Evolutionary conservation across 2,113 vertebrate genomes (phyloP).

Genomic region (Cheirogaleus medius): DNA sequence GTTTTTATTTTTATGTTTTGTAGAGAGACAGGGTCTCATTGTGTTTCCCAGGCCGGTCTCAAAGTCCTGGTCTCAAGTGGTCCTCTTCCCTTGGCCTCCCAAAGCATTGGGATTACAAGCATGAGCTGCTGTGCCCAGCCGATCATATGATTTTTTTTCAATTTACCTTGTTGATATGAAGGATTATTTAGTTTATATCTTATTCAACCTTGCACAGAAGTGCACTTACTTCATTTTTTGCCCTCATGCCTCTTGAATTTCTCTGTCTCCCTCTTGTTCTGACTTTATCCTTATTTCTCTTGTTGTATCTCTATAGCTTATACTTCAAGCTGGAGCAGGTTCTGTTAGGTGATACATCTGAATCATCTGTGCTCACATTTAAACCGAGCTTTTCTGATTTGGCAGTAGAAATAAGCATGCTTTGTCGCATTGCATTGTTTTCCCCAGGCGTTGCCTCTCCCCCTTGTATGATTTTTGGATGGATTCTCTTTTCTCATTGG

Average conservation of each 20-base stretch:
- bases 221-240: background rate
- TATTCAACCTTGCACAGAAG: background rate
- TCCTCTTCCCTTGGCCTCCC: too few species aligned
- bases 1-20: too few species aligned
- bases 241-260: background rate
- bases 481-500: background rate
- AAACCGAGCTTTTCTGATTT: background rate
- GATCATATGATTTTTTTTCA: background rate
- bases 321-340: background rate
- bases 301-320: background rate
- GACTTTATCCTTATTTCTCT: background rate
- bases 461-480: background rate
- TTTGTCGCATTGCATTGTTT: rapidly evolving
- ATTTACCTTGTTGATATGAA: background rate
- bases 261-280: background rate
- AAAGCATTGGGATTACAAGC: too few species aligned
- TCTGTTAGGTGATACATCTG: too few species aligned
- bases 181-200: background rate
- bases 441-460: background rate
- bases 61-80: too few species aligned
- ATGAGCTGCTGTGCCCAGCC: too few species aligned
- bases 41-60: too few species aligned
- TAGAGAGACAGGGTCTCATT: too few species aligned
- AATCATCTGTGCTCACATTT: background rate
- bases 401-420: background rate